phyloP scores from a whole-genome alignment of 64 coral and sea anemone species.

The Dendrophyllia cribrosa region DNA sequence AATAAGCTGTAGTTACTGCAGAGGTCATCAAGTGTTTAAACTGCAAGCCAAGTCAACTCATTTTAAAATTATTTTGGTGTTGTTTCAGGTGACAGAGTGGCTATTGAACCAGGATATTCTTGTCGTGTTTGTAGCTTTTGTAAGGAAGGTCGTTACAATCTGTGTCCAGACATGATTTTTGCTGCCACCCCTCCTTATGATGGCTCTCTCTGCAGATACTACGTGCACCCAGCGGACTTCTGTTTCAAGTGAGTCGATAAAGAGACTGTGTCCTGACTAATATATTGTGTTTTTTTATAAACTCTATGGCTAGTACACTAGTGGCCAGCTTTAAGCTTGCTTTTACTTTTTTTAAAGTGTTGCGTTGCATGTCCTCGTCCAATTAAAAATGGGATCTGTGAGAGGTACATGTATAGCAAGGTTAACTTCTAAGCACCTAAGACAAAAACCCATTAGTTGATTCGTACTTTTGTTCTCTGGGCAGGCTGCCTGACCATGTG shows the following conservation, averaged over 20 bases:
- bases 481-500: constrained; percentile 92
- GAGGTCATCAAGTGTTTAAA: not conserved
- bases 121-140: constrained; percentile 89
- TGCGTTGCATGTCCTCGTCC: too few species aligned
- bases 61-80: too few species aligned
- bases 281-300: too few species aligned
- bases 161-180: constrained; percentile 90
- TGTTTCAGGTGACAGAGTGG: constrained; percentile 91
- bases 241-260: constrained; percentile 90
- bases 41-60: too few species aligned
- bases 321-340: too few species aligned
- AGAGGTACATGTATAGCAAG: not conserved
- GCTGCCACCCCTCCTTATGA: constrained; percentile 89
- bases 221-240: constrained; percentile 92
- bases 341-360: too few species aligned
- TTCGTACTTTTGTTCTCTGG: not conserved
- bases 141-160: constrained; percentile 91
- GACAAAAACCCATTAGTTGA: not conserved
- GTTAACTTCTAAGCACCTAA: too few species aligned
- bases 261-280: too few species aligned
- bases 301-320: too few species aligned
- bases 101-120: constrained; percentile 90
- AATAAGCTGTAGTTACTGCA: too few species aligned
- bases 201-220: constrained; percentile 90
- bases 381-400: too few species aligned